Conservation (phyloP, 2,888 invertebrate species). For the Callimorpha dominula region DNA sequence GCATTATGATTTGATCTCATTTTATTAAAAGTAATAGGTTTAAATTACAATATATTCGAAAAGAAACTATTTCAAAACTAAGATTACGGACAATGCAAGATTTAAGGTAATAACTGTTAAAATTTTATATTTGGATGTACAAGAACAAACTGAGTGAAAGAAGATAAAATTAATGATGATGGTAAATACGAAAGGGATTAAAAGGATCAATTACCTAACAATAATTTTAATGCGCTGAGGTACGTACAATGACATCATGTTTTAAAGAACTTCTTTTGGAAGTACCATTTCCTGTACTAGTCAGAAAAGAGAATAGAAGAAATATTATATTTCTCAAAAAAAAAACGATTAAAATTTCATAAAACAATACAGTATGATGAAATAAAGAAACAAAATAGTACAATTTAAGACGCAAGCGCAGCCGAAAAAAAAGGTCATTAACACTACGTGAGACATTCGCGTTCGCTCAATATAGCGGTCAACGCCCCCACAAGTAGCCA, state of each 20-base stretch:
- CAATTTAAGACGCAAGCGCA: conserved; percentile 67
- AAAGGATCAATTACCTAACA: background rate
- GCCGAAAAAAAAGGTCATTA: conserved; percentile 85
- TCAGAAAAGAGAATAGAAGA: background rate
- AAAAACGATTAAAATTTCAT: no score
- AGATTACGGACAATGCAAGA: no score
- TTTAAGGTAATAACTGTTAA: no score
- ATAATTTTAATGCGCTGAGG: no score
- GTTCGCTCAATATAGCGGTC: conserved; percentile 85
- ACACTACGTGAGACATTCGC: conserved; percentile 86
- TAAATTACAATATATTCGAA: no score
- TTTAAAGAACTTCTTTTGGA: background rate
- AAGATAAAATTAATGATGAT: no score
- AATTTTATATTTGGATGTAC: no score
- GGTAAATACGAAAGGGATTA: background rate
- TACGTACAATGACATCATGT: background rate
- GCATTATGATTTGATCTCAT: no score
- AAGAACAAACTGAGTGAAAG: no score
- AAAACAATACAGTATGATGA: background rate
- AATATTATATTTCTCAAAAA: background rate
- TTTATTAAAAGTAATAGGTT: no score
- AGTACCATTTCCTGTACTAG: background rate
- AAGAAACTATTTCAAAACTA: no score
- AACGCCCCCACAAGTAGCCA: conserved; percentile 78
- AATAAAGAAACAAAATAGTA: conserved; percentile 4